Percentiles rank a stretch among this genome's conserved stretches.
These are phyloP conservation scores for Nineta flava DNA, from an alignment of 2,888 invertebrate genomes.

Conservation along the genomic window DNA sequence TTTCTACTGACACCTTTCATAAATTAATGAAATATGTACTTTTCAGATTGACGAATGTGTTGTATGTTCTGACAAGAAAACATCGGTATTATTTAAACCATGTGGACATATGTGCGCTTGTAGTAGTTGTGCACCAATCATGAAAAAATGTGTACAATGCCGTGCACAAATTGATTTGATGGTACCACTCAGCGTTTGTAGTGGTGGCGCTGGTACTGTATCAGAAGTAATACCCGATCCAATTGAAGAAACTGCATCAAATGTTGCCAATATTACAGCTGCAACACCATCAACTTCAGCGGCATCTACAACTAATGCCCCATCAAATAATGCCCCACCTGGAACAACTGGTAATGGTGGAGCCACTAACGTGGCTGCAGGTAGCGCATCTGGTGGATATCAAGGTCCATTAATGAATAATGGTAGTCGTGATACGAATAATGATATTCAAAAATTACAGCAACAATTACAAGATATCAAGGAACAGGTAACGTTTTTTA, in stretches of 20 bases:
- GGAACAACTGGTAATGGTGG: neutral
- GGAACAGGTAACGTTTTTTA: slow-evolving; percentile 82
- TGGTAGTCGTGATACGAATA: slow-evolving; percentile 49
- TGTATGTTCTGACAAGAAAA: slow-evolving; percentile 88
- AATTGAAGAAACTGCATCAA: slow-evolving; percentile 23
- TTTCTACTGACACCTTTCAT: too few species aligned
- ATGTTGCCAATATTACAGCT: slow-evolving; percentile 6
- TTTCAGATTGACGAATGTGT: slow-evolving; percentile 84
- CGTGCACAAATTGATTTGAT: slow-evolving; percentile 69
- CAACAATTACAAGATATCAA: slow-evolving; percentile 95
- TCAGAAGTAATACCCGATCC: slow-evolving; percentile 34
- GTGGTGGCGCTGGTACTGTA: slow-evolving; percentile 28
- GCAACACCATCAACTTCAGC: slow-evolving; percentile 7
- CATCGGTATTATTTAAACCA: slow-evolving; percentile 83
- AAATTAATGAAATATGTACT: slow-evolving; percentile 4
- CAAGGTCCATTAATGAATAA: slow-evolving; percentile 43
- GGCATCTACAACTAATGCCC: slow-evolving; percentile 9
- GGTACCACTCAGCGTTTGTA: slow-evolving; percentile 31
- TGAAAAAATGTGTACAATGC: slow-evolving; percentile 97
- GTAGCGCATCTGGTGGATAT: slow-evolving; percentile 5
- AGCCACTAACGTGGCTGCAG: slow-evolving; percentile 5
- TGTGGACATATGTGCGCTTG: slow-evolving; percentile 93
- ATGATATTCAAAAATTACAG: slow-evolving; percentile 78
- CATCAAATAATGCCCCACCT: slow-evolving; percentile 20
- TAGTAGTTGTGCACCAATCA: slow-evolving; percentile 77